phyloP scores from a whole-genome alignment of 2,113 vertebrate species.

The Bothrops jararaca region DNA sequence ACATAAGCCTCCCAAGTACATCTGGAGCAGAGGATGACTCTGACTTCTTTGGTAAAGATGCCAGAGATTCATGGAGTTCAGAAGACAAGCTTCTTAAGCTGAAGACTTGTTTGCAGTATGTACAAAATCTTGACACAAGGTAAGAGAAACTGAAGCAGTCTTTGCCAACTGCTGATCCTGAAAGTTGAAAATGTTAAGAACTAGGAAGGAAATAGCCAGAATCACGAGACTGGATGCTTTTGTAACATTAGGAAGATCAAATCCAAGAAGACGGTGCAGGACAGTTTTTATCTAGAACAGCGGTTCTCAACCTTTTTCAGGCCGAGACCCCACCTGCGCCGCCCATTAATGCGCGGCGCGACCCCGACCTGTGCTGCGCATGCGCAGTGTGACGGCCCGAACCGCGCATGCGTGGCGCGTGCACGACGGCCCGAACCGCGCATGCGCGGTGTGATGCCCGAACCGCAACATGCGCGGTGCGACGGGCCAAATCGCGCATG shows the following conservation, averaged over 20 bases:
- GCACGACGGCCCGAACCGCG: too few relatives aligned
- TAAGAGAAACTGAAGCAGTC: neutral
- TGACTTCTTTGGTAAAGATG: neutral
- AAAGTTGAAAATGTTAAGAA: neutral
- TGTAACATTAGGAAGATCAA: neutral
- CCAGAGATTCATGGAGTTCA: neutral
- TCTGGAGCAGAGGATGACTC: neutral
- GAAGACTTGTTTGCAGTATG: slow-evolving; percentile 11
- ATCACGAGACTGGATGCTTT: neutral
- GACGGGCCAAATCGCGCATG: too few relatives aligned
- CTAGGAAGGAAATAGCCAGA: neutral
- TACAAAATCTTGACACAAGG: slow-evolving; percentile 5
- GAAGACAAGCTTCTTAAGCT: slow-evolving; percentile 13
- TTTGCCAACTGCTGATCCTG: neutral
- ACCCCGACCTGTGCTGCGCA: too few relatives aligned
- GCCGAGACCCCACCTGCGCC: too few relatives aligned
- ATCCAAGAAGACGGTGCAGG: neutral
- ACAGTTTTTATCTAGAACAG: neutral
- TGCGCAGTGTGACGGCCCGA: too few relatives aligned
- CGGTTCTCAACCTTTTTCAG: too few relatives aligned
- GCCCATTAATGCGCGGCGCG: too few relatives aligned
- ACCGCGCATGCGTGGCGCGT: too few relatives aligned
- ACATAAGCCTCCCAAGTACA: neutral
- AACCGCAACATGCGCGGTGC: too few relatives aligned
- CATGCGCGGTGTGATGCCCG: too few relatives aligned